These are phyloP conservation scores for Nysson spinosus DNA, from an alignment of 2,888 invertebrate genomes.

Conservation along the genomic window DNA sequence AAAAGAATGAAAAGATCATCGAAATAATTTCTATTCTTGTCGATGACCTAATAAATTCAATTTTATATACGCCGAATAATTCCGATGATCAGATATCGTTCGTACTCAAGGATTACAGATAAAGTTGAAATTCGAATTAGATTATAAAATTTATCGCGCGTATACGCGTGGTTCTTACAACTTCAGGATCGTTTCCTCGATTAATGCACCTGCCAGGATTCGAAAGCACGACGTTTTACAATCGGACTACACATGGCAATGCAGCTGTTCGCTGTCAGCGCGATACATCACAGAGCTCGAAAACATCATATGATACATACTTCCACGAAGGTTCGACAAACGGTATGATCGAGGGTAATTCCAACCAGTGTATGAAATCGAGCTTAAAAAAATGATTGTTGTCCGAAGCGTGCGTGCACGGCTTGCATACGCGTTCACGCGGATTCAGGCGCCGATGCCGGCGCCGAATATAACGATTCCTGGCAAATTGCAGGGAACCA, in stretches of 20 bases:
- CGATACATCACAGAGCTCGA: not conserved
- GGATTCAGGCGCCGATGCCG: not conserved
- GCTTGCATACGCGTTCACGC: slow-evolving; percentile 6
- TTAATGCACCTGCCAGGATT: not conserved
- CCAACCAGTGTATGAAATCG: slow-evolving; percentile 20
- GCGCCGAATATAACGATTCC: slow-evolving; percentile 36
- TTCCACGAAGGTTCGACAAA: slow-evolving; percentile 22
- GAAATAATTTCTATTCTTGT: not conserved
- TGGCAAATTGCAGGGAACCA: slow-evolving; percentile 38
- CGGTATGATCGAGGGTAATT: slow-evolving; percentile 28
- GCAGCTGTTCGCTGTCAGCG: slow-evolving; percentile 23
- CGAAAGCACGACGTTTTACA: not conserved
- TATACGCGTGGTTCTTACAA: too few species aligned
- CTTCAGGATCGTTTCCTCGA: not conserved
- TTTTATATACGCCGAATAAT: too few species aligned
- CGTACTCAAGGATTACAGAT: too few species aligned
- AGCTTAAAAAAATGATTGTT: slow-evolving; percentile 20
- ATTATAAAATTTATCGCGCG: too few species aligned
- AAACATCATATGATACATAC: too few species aligned
- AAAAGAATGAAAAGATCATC: too few species aligned
- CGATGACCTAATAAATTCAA: not conserved
- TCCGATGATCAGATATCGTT: too few species aligned
- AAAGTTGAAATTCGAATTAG: too few species aligned
- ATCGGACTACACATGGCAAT: not conserved
- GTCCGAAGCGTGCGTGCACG: slow-evolving; percentile 1